Evolutionary conservation across 2,888 invertebrate species (phyloP).

Genomic region (Cactoblastis cactorum): DNA sequence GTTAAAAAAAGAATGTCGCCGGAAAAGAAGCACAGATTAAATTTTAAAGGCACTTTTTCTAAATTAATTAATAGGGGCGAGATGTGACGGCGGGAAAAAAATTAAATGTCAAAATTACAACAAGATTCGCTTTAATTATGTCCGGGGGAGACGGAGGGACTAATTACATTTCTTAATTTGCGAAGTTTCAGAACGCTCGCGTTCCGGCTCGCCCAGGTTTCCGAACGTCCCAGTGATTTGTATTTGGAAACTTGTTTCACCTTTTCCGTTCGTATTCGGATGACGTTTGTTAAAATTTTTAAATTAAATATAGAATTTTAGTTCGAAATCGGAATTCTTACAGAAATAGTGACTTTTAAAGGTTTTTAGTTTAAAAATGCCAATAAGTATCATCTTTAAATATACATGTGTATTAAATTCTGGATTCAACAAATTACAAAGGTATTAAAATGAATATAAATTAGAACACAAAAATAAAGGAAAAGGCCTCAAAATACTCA

Average conservation of each 20-base stretch:
- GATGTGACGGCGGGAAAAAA: slow-evolving; percentile 65
- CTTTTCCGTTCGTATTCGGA: slow-evolving; percentile 8
- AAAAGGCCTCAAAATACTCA: too few species aligned
- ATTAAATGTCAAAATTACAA: slow-evolving; percentile 78
- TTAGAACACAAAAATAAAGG: too few species aligned
- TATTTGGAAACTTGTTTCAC: slow-evolving; percentile 29
- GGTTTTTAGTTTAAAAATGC: too few species aligned
- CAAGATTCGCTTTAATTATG: slow-evolving; percentile 76
- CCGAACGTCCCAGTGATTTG: slow-evolving; percentile 31
- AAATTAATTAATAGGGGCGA: slow-evolving; percentile 71
- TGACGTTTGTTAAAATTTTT: not conserved
- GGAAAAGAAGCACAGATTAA: slow-evolving; percentile 65
- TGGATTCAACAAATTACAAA: too few species aligned
- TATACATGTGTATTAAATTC: too few species aligned
- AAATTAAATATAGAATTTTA: not conserved
- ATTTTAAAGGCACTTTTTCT: slow-evolving; percentile 69
- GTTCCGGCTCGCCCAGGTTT: slow-evolving; percentile 39
- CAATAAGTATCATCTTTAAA: too few species aligned
- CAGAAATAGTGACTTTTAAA: too few species aligned
- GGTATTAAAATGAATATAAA: too few species aligned
- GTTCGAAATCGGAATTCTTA: not conserved
- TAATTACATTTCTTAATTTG: slow-evolving; percentile 79
- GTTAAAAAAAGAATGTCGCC: slow-evolving; percentile 57
- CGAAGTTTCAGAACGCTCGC: slow-evolving; percentile 52
- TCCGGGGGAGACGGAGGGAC: slow-evolving; percentile 47